These are phyloP conservation scores for Chrysolina haemoptera DNA, from an alignment of 2,888 invertebrate genomes.

Conservation along the genomic window DNA sequence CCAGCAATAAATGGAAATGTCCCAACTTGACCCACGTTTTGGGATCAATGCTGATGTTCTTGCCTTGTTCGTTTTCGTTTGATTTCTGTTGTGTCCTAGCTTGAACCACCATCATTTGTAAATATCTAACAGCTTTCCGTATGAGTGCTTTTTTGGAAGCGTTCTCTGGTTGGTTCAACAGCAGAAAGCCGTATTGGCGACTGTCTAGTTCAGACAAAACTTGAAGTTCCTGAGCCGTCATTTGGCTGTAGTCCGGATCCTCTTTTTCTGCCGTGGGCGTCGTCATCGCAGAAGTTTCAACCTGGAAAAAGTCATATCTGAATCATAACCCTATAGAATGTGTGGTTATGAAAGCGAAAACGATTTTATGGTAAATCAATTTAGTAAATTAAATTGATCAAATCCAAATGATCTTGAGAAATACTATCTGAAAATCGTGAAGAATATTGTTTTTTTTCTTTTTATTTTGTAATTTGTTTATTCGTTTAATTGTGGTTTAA, in stretches of 20 bases:
- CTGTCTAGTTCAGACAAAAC: constrained; percentile 92
- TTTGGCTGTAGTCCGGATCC: constrained; percentile 67
- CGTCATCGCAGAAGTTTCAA: constrained; percentile 56
- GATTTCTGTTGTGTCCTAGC: constrained; percentile 77
- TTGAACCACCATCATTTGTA: constrained; percentile 89
- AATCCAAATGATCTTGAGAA: no score
- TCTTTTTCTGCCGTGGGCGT: constrained; percentile 60
- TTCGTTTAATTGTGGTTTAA: no score
- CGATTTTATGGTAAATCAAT: no score
- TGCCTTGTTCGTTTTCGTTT: constrained; percentile 68
- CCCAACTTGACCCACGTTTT: constrained; percentile 96
- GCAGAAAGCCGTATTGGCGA: constrained; percentile 92
- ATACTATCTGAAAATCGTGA: no score
- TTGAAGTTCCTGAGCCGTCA: constrained; percentile 87
- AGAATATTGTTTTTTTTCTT: no score
- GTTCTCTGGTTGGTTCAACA: constrained; percentile 86
- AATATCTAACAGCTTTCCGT: constrained; percentile 87
- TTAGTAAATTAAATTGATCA: no score
- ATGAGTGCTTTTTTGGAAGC: constrained; percentile 85
- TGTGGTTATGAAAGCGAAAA: not conserved
- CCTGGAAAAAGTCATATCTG: not conserved
- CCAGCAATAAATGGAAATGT: constrained; percentile 93
- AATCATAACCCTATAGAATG: not conserved
- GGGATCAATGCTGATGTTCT: constrained; percentile 85
- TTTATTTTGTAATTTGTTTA: no score